Evolutionary conservation across 2,888 invertebrate genomes (phyloP), one percentile per base, ranked within the genome.

Genomic region (Hofmannophila pseudospretella): DNA sequence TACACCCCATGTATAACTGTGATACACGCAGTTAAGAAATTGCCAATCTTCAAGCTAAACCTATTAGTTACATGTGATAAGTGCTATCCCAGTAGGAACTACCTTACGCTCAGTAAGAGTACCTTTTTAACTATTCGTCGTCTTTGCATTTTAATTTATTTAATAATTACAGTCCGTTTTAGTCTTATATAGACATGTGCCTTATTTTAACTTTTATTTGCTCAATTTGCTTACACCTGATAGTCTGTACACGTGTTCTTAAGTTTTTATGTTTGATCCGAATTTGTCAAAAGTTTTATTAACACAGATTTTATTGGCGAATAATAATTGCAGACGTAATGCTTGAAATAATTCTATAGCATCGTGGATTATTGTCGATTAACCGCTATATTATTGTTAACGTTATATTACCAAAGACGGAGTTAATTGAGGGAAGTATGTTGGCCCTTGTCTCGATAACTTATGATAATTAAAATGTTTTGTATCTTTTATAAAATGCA

Each of bases 321-420:
- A 4, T 35, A 22, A 22, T 34, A 34, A 40, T 36, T 39, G 11
- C 40, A 36, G 31, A 37, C 34, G 40, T 37, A 37, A 40, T 34
- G 33, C 36, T 36, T 36, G 30, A 20, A 25, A 25, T 14, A 34
- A 40, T 36, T 23, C 9, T 8, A 23, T 48, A 53, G 45, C 45
- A 66, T 58, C 65, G 65, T 63, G 54, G 63, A 29, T 28, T 22
- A 36, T 34, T 26, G 34, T 70, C 67, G 66, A 70, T 64, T 60
- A 65, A 71, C 67, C 58, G 66, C 71, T 74, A 60, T 31, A 70
- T 73, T 70, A 70, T 78, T 78, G 74, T 76, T 77, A 71, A 78
- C 71, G 73, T 77, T 75, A 75, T 75, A 75, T 80, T 80, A 84
- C 85, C 84, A 85, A 85, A 84, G 84, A 84, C 75, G 77, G 73